Evolutionary conservation across 2,797 vertebrate genomes (phyloP).

Genomic region (Sarcophilus harrisii): DNA sequence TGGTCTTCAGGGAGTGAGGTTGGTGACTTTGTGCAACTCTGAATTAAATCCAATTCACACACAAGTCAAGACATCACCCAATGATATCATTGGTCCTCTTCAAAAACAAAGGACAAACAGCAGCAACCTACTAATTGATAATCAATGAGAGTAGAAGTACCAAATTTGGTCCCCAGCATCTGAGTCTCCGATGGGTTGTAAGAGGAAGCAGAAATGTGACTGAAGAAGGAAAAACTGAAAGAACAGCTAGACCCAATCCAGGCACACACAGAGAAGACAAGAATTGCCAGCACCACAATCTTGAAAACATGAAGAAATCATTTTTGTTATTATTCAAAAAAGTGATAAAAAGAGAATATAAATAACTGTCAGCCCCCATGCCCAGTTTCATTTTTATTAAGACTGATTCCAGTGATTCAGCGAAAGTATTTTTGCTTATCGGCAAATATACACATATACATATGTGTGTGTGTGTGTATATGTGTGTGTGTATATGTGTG

Average conservation of each 20-base stretch:
- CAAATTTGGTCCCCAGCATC: background rate
- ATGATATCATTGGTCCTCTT: background rate
- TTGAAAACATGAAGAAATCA: background rate
- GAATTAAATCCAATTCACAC: background rate
- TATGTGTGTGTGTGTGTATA: too few relatives aligned
- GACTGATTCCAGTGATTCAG: background rate
- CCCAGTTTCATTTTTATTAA: background rate
- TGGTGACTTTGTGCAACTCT: background rate
- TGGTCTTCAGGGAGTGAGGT: background rate
- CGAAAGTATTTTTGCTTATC: background rate
- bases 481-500: too few relatives aligned
- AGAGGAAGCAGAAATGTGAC: background rate
- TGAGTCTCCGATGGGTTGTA: background rate
- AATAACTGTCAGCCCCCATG: background rate
- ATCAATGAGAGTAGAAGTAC: background rate
- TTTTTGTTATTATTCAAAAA: background rate
- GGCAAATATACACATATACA: background rate
- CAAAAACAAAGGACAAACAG: background rate
- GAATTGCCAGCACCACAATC: background rate
- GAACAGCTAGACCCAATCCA: background rate
- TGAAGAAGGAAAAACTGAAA: background rate
- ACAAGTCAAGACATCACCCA: background rate
- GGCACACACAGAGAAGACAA: background rate
- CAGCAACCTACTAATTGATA: background rate
- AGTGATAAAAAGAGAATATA: background rate